These are phyloP conservation scores for Ammodytes dubius DNA, from an alignment of 2,113 vertebrate genomes.

Conservation along the genomic window DNA sequence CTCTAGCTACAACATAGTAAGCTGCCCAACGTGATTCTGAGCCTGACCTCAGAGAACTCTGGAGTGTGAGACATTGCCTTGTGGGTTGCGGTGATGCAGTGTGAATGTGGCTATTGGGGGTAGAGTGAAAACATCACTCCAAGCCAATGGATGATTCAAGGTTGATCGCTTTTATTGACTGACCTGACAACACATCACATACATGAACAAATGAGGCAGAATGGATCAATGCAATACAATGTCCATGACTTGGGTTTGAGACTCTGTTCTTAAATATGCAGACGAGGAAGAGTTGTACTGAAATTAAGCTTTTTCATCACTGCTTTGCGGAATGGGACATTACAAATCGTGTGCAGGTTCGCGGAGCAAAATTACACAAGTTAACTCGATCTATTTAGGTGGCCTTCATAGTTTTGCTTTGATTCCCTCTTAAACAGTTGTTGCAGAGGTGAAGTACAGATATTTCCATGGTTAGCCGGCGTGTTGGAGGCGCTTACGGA, in stretches of 20 bases:
- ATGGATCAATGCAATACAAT: neutral
- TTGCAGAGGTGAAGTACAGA: neutral
- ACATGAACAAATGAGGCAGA: slow-evolving; percentile 6
- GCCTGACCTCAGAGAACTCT: neutral
- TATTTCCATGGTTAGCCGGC: neutral
- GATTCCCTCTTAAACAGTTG: neutral
- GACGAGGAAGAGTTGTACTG: neutral
- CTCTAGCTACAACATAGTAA: neutral
- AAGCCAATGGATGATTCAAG: slow-evolving; percentile 24
- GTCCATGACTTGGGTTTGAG: neutral
- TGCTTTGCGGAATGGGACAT: neutral
- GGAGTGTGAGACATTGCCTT: slow-evolving; percentile 8
- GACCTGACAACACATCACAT: slow-evolving; percentile 32
- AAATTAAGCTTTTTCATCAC: neutral
- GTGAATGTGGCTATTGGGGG: slow-evolving; percentile 9
- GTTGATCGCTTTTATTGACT: slow-evolving; percentile 62
- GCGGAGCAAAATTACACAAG: no score
- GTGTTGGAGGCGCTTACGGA: neutral
- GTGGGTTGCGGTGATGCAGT: slow-evolving; percentile 14
- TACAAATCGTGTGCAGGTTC: no score
- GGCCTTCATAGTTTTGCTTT: neutral
- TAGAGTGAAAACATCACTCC: slow-evolving; percentile 13
- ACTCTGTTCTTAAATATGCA: neutral
- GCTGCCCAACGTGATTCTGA: slow-evolving; percentile 5
- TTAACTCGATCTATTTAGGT: neutral